These are phyloP conservation scores for Nycticryphes semicollaris DNA, from an alignment of 2,113 vertebrate species.

Conservation along the genomic window DNA sequence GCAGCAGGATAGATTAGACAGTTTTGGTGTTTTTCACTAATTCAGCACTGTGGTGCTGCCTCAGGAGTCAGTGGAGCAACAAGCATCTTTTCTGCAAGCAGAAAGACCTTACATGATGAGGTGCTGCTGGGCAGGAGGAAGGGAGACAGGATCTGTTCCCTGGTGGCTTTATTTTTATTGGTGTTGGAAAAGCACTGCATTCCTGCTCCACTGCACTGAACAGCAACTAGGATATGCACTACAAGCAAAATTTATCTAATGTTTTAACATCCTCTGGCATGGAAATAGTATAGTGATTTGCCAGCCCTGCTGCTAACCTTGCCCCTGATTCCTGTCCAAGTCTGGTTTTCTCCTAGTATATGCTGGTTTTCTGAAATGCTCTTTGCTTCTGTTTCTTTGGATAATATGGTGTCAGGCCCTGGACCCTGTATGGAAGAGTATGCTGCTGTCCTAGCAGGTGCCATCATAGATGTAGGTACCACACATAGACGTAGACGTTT, in stretches of 20 bases:
- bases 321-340: neutral
- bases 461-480: accelerated
- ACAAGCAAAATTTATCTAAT: neutral
- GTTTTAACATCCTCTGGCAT: neutral
- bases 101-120: accelerated
- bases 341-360: neutral
- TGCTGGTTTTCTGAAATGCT: neutral
- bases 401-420: neutral
- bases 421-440: neutral
- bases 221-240: neutral
- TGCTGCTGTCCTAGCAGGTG: neutral
- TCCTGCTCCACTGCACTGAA: neutral
- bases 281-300: neutral
- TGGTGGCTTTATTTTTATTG: neutral
- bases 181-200: neutral
- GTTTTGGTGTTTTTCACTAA: neutral
- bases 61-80: neutral
- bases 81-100: neutral
- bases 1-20: neutral
- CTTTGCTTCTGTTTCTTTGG: neutral
- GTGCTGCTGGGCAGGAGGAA: neutral
- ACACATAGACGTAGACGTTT: neutral
- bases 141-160: neutral
- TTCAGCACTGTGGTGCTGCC: neutral
- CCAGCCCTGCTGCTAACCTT: neutral